Percentiles rank a stretch among this genome's conserved stretches.
Conservation (phyloP, 2,797 vertebrate genomes). For the Carcharodon carcharias region DNA sequence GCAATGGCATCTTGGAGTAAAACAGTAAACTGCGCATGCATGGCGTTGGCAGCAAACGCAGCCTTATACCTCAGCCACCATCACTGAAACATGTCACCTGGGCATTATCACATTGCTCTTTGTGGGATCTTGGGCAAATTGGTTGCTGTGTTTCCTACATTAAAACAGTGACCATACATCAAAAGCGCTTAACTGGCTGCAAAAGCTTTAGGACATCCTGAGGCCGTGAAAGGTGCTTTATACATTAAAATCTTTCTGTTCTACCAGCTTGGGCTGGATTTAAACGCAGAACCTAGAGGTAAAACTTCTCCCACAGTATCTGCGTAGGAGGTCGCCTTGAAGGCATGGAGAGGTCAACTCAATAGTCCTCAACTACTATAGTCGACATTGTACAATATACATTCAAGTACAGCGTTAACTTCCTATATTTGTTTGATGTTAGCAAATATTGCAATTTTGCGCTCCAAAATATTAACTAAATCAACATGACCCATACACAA, state of each 20-base stretch:
- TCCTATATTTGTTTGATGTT: background rate
- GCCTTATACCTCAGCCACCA: too few relatives aligned
- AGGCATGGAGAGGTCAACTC: too few relatives aligned
- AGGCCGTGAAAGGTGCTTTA: background rate
- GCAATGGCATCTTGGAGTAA: too few relatives aligned
- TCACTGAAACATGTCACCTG: background rate
- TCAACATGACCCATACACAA: background rate
- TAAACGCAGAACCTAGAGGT: too few relatives aligned
- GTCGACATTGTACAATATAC: background rate
- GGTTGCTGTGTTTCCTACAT: background rate
- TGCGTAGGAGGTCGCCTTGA: too few relatives aligned
- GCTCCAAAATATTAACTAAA: background rate
- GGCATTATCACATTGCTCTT: background rate
- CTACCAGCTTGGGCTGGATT: background rate
- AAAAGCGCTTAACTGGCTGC: background rate
- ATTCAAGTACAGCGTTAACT: background rate
- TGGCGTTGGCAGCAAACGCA: too few relatives aligned
- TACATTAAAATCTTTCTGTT: background rate
- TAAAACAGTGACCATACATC: background rate
- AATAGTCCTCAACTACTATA: background rate
- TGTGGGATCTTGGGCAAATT: too few relatives aligned
- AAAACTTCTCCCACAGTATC: background rate
- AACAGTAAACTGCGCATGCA: too few relatives aligned
- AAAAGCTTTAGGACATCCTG: background rate
- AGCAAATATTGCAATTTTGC: background rate